These are phyloP conservation scores for Salvelinus fontinalis DNA, from an alignment of 2,113 vertebrate species.

Conservation along the genomic window DNA sequence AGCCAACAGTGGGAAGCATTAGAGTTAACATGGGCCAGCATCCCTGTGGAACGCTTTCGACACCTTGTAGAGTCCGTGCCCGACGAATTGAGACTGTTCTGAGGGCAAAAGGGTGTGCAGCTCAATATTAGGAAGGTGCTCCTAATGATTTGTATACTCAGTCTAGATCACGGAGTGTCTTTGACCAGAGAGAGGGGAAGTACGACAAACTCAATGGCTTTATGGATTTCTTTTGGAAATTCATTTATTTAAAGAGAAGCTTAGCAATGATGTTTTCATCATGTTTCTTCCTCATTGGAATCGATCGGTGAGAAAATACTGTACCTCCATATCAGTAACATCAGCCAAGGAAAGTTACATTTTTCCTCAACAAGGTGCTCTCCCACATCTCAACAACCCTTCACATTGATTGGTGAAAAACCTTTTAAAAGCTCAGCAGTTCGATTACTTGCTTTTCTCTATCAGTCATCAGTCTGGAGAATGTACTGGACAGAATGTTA, in stretches of 20 bases:
- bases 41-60: too few relatives aligned
- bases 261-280: conserved; percentile 18
- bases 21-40: too few relatives aligned
- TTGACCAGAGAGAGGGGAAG: not conserved
- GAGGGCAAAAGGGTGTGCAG: too few relatives aligned
- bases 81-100: too few relatives aligned
- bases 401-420: conserved; percentile 21
- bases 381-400: conserved; percentile 16
- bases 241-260: conserved; percentile 5
- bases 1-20: too few relatives aligned
- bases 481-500: not conserved
- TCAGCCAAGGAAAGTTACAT: conserved; percentile 18
- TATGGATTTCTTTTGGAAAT: conserved; percentile 22
- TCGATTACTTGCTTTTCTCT: conserved; percentile 9
- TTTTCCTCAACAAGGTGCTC: conserved; percentile 10
- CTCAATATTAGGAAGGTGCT: too few relatives aligned
- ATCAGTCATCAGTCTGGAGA: conserved; percentile 10
- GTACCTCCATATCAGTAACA: conserved; percentile 10
- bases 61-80: too few relatives aligned
- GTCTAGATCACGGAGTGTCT: too few relatives aligned
- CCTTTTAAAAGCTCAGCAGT: conserved; percentile 11
- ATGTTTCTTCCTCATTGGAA: conserved; percentile 12
- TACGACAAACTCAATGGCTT: conserved; percentile 1
- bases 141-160: too few relatives aligned
- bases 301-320: conserved; percentile 25